A percentile compares a stretch with the other conserved stretches of the same genome.
These are phyloP conservation scores for Clepsis dumicolana DNA, from an alignment of 2,888 invertebrate species.

Conservation along the genomic window DNA sequence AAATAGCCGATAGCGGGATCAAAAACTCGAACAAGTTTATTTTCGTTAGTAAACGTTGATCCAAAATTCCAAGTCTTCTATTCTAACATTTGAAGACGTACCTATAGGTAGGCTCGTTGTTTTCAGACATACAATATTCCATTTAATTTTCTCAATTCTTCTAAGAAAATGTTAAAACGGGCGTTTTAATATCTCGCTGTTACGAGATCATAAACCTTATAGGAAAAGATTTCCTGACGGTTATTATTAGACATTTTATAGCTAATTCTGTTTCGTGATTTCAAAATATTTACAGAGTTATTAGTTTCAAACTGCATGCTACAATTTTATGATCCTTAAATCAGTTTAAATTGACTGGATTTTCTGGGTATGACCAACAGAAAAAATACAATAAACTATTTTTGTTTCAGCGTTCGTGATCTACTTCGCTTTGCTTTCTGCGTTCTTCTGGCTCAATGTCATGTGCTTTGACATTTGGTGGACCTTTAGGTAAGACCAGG, in stretches of 20 bases:
- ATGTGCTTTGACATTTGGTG: conserved; percentile 93
- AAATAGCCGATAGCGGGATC: conserved; percentile 24
- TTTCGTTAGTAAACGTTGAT: neutral
- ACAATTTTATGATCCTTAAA: neutral
- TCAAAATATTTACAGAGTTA: neutral
- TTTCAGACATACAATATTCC: too few relatives aligned
- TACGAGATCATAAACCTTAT: neutral
- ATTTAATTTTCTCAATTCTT: too few relatives aligned
- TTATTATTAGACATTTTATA: neutral
- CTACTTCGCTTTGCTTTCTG: conserved; percentile 87
- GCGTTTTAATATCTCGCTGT: too few relatives aligned
- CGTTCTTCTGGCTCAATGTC: conserved; percentile 91
- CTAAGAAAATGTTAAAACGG: too few relatives aligned
- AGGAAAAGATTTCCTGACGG: conserved; percentile 1
- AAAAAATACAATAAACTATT: conserved; percentile 1
- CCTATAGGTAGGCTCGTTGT: neutral
- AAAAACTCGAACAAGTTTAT: conserved; percentile 1
- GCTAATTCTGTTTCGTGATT: neutral
- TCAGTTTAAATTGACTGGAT: neutral
- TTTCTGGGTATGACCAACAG: neutral
- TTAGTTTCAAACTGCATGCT: neutral
- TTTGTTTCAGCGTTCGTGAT: conserved; percentile 86
- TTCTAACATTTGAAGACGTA: too few relatives aligned
- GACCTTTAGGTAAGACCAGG: conserved; percentile 88
- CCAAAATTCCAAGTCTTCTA: neutral